Conservation (phyloP, 2,888 invertebrate species). For the Scaptomyza tumidula region DNA sequence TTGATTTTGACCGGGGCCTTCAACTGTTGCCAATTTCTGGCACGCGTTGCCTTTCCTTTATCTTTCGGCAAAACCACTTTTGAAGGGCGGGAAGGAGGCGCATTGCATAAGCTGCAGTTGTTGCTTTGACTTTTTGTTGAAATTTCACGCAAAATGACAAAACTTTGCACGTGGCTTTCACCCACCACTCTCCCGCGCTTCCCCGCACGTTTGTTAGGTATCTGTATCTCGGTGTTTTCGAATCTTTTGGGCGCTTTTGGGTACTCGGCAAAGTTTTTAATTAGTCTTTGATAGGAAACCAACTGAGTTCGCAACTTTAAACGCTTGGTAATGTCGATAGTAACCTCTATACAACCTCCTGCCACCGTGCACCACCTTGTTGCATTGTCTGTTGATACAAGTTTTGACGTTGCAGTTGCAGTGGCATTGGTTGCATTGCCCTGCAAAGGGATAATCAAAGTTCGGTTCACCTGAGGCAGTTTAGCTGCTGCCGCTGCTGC, state of each 20-base stretch:
- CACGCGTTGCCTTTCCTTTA: constrained; percentile 34
- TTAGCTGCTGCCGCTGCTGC: constrained; percentile 26
- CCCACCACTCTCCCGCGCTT: not conserved
- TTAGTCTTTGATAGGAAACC: constrained; percentile 79
- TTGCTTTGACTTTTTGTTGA: constrained; percentile 64
- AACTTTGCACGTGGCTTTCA: constrained; percentile 55
- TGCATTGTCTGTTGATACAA: constrained; percentile 44
- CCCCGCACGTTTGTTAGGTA: not conserved
- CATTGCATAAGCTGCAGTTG: constrained; percentile 37
- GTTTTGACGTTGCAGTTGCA: constrained; percentile 18
- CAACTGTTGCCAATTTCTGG: constrained; percentile 2
- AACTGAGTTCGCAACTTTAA: constrained; percentile 64
- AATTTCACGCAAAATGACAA: constrained; percentile 74
- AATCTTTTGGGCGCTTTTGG: constrained; percentile 63
- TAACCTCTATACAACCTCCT: constrained; percentile 12
- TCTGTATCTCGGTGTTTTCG: constrained; percentile 29
- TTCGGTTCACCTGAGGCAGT: constrained; percentile 67
- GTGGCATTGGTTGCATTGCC: not conserved
- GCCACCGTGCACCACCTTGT: not conserved
- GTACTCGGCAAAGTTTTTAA: constrained; percentile 76
- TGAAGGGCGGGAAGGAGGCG: constrained; percentile 9
- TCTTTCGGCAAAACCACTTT: constrained; percentile 14
- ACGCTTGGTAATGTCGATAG: constrained; percentile 58
- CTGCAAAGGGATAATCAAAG: constrained; percentile 68
- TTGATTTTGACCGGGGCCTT: constrained; percentile 1